Evolutionary conservation across 2,888 invertebrate genomes (phyloP), one percentile per base, ranked within the genome.

Genomic region (Galerucella calmariensis): DNA sequence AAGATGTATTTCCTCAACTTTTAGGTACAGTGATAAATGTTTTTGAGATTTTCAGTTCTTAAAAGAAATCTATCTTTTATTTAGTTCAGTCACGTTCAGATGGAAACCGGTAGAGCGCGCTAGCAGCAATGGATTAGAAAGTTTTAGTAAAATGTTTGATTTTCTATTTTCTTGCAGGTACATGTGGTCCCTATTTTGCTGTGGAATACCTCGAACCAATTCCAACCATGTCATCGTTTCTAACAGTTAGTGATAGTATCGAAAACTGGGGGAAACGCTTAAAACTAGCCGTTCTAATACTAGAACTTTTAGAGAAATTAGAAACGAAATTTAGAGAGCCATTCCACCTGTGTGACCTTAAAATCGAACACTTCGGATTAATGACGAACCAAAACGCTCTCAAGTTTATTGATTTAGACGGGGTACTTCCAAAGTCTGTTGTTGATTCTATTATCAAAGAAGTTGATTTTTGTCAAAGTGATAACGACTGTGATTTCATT

Each of bases 311-410:
- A 4, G 89, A 90, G 67, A 89, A 90, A 75, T 84, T 93, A 65
- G 92, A 93, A 61, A 88, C 86, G 41, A 88, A 87, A 56, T 89
- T 92, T 75, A 88, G 89, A 2, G 91, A 92, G 79, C 91, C 91
- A 1, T 88, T 93, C 75, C 89, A 92, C 81, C 86, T 94, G 35
- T 94, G 94, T 85, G 92, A 93, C 86, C 88, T 93, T 0, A 92
- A 93, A 85, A 87, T 91, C 75, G 90, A 90, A 75, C 92, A 93
- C 83, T 93, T 94, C 85, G 93, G 93, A 0, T 82, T 91, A 0
- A 79, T 80, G 2, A 85, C 86, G 56, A 89, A 89, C 58, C 83
- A 82, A 41, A 89, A 88, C 76, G 89, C 88, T 79, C 85, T 91
- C n/a, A 90, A 92, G 85, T 90, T 92, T 78, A 85, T 93, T 46